Conservation (phyloP, 2,113 vertebrate genomes). For the Anolis carolinensis region DNA sequence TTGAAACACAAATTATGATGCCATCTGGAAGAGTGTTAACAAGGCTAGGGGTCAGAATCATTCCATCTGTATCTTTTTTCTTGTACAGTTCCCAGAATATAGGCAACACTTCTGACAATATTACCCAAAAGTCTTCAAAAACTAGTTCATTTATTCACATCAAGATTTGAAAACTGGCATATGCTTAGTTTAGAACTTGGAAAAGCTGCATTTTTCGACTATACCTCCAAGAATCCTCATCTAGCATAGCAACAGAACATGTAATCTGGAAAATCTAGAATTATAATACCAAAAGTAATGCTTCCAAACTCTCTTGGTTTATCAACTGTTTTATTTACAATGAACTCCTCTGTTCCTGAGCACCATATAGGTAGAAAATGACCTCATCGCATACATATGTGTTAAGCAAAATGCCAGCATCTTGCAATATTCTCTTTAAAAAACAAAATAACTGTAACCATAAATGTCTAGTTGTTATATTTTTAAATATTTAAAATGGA, state of each 20-base stretch:
- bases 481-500: not conserved
- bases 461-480: not conserved
- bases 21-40: not conserved
- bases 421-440: too few species aligned
- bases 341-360: too few species aligned
- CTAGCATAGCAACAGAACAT: not conserved
- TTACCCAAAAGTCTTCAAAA: not conserved
- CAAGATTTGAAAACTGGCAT: not conserved
- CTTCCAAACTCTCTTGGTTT: too few species aligned
- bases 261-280: not conserved
- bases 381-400: not conserved
- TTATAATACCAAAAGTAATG: too few species aligned
- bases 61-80: not conserved
- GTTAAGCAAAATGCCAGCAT: not conserved
- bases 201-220: too few species aligned
- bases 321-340: too few species aligned
- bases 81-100: not conserved
- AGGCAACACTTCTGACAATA: not conserved
- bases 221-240: too few species aligned
- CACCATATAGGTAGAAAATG: not conserved
- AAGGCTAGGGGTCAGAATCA: not conserved
- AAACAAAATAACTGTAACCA: not conserved
- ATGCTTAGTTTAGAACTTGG: too few species aligned
- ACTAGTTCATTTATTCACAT: not conserved
- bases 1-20: constrained; percentile 7